A percentile compares a stretch with the other conserved stretches of the same genome.
Evolutionary conservation across 2,888 invertebrate genomes (phyloP).

Genomic region (Erebia palarica): DNA sequence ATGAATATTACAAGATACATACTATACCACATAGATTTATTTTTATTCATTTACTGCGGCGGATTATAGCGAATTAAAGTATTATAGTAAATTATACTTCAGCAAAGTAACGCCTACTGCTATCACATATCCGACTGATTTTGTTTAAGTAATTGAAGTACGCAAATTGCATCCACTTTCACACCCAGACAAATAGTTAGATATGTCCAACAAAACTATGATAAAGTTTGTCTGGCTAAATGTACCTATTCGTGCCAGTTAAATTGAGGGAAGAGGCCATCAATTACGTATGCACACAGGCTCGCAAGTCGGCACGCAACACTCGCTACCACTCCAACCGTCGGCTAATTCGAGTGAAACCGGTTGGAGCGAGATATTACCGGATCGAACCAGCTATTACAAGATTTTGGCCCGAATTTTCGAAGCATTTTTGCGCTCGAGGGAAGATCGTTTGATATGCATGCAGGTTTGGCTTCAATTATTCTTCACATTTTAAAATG

Average conservation of each 20-base stretch:
- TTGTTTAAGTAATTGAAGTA: not conserved
- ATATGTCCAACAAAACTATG: conserved; percentile 41
- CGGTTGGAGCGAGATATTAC: conserved; percentile 46
- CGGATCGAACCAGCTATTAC: conserved; percentile 49
- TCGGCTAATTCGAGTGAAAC: conserved; percentile 52
- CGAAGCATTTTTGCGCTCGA: conserved; percentile 28
- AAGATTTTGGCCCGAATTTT: conserved; percentile 48
- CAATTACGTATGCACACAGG: conserved; percentile 67
- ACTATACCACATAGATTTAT: too few species aligned
- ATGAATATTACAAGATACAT: too few species aligned
- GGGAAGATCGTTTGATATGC: conserved; percentile 28
- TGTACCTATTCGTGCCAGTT: conserved; percentile 42
- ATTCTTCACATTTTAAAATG: conserved; percentile 20
- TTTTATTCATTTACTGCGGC: too few species aligned
- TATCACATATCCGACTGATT: too few species aligned
- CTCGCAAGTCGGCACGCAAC: conserved; percentile 58
- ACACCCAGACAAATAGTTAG: conserved; percentile 39
- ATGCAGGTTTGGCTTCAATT: conserved; percentile 26
- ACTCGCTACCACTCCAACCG: conserved; percentile 51
- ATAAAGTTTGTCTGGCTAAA: conserved; percentile 47
- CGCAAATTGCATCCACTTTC: conserved; percentile 4
- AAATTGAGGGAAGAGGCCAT: conserved; percentile 65
- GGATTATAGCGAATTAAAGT: too few species aligned
- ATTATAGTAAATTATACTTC: too few species aligned
- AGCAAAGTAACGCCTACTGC: too few species aligned